These are phyloP conservation scores for Harmothoe impar DNA, from an alignment of 2,888 invertebrate species.

Conservation along the genomic window DNA sequence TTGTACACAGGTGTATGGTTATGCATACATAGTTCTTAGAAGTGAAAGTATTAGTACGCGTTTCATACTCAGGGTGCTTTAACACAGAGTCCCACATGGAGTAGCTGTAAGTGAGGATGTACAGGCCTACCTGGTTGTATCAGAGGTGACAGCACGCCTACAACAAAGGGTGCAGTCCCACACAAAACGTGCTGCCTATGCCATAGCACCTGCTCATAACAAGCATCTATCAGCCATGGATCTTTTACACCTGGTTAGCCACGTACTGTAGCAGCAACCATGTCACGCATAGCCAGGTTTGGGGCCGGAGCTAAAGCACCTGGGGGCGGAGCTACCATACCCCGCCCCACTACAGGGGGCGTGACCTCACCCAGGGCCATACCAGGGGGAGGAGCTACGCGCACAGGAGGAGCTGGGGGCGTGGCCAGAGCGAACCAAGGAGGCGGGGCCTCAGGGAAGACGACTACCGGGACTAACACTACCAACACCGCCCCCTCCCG, in stretches of 20 bases:
- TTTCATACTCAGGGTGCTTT: not conserved
- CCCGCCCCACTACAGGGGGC: constrained; percentile 37
- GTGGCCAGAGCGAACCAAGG: not conserved
- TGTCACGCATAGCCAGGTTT: constrained; percentile 48
- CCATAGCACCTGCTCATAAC: constrained; percentile 22
- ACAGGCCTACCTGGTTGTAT: not conserved
- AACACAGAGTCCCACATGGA: not conserved
- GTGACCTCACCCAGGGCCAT: constrained; percentile 49
- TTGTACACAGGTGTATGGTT: not conserved
- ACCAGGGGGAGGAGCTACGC: constrained; percentile 46
- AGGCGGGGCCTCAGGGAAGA: constrained; percentile 27
- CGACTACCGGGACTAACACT: not conserved
- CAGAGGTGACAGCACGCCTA: not conserved
- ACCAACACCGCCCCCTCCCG: constrained; percentile 38
- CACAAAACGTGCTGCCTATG: not conserved
- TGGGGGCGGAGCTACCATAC: constrained; percentile 18
- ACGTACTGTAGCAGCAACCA: not conserved
- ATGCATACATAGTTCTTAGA: not conserved
- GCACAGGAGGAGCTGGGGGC: not conserved
- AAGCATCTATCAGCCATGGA: not conserved
- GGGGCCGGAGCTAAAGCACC: constrained; percentile 6
- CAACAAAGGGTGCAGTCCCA: not conserved
- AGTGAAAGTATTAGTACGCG: not conserved
- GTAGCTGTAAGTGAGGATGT: not conserved
- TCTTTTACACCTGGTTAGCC: not conserved